These are phyloP conservation scores for Drosophila algonquin DNA, from an alignment of 2,888 invertebrate genomes.

Conservation along the genomic window DNA sequence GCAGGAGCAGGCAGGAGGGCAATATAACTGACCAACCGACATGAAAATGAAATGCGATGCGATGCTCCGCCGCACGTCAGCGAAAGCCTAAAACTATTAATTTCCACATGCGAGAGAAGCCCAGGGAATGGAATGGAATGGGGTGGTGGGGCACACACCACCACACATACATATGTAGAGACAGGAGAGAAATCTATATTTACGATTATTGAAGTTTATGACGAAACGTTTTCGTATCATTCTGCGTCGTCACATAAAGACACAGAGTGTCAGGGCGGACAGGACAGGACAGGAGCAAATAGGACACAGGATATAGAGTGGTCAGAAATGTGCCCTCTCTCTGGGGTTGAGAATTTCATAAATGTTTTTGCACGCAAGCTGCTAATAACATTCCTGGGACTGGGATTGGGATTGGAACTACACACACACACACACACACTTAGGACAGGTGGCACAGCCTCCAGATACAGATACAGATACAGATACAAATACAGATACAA, in stretches of 20 bases:
- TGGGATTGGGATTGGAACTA: neutral
- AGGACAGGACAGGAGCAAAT: conserved; percentile 2
- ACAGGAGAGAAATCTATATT: conserved; percentile 78
- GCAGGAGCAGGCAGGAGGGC: conserved; percentile 3
- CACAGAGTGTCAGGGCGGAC: conserved; percentile 50
- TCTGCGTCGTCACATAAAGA: conserved; percentile 79
- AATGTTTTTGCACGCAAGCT: conserved; percentile 76
- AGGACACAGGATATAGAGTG: neutral
- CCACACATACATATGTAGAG: neutral
- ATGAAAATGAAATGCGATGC: conserved; percentile 75
- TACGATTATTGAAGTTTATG: conserved; percentile 83
- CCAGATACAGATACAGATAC: conserved; percentile 22
- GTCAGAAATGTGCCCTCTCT: neutral
- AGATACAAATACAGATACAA: too few species aligned
- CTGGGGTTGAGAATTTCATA: conserved; percentile 65
- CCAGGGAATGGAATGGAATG: conserved; percentile 13
- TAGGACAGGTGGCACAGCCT: conserved; percentile 55
- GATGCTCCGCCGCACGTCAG: conserved; percentile 49
- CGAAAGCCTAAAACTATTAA: conserved; percentile 77
- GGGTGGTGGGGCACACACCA: neutral
- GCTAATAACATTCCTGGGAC: conserved; percentile 65
- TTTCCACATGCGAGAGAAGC: conserved; percentile 59
- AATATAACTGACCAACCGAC: conserved; percentile 68
- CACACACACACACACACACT: conserved; percentile 20
- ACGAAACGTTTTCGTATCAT: conserved; percentile 81